A percentile compares a stretch with the other conserved stretches of the same genome.
phyloP scores from a whole-genome alignment of 2,113 vertebrate species.

The Coracopsis vasa region DNA sequence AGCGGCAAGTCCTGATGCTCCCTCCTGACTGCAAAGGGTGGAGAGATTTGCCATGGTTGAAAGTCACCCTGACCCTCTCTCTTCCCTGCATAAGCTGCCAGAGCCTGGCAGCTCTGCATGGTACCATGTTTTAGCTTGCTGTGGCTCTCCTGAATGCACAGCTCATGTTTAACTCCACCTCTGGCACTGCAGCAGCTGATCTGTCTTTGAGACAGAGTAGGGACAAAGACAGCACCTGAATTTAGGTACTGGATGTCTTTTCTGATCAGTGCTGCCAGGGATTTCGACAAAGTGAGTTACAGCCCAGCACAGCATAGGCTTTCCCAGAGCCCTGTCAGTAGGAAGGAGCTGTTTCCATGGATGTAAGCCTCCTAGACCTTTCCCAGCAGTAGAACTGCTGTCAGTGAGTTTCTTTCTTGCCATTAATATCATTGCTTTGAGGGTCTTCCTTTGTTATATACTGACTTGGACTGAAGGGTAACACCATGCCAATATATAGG shows the following conservation, averaged over 20 bases:
- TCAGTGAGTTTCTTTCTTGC: background rate
- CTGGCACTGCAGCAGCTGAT: background rate
- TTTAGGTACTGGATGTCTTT: background rate
- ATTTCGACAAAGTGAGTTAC: background rate
- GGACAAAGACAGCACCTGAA: background rate
- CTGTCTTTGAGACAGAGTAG: background rate
- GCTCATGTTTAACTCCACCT: background rate
- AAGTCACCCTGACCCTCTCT: background rate
- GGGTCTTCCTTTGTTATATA: background rate
- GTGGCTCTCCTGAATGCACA: background rate
- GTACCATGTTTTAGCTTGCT: background rate
- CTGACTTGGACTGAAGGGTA: background rate
- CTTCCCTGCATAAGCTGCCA: no score
- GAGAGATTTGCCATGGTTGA: fast-evolving
- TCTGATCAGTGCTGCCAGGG: background rate
- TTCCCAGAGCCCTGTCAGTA: background rate
- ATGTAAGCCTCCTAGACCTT: background rate
- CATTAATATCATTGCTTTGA: background rate
- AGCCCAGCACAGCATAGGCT: background rate
- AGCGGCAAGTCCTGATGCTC: background rate
- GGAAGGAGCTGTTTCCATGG: background rate
- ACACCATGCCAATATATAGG: background rate
- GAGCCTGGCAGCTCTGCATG: fast-evolving
- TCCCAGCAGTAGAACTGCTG: background rate
- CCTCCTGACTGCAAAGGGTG: background rate